Evolutionary conservation across 2,797 vertebrate genomes (phyloP), one percentile per base, ranked within the genome.

Genomic region (Otolemur crassicaudatus): DNA sequence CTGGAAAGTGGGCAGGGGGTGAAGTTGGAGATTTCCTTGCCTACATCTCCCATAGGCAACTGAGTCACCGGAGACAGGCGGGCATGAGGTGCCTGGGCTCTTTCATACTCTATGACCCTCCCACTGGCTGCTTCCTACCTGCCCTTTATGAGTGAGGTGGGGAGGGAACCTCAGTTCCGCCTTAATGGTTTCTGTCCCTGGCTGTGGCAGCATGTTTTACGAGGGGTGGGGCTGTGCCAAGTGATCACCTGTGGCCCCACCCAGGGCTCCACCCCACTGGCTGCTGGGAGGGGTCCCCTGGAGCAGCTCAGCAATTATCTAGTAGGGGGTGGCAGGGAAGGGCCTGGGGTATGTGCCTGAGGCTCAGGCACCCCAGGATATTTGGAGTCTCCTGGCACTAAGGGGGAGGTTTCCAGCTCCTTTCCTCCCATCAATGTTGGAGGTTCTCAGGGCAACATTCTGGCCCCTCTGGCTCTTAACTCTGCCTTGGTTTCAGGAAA

Each of bases 181-280:
- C 98, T 98, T 98, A 98, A 98, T 98, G 98, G 98, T 99, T 98
- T 99, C 99, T 99, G 98, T 98, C 98, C 98, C 98, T 81, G 98
- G 98, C 98, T 98, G 98, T 67, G 98, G 98, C 98, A 98, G 98
- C 98, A 97, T 99, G 98, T 99, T 99, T 99, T 99, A 98, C 77
- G 98, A 98, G 94, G 98, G 99, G 99, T 82, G 98, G 98, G 99
- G 99, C 98, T 92, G 79, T 97, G 98, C 98, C 98, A 97, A 97
- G 98, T 97, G 98, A 98, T 98, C 97, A 96, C 98, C 98, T 97
- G 98, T 98, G 98, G 98, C 98, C 98, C 98, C 98, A 98, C 99
- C 98, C 97, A 76, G 96, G 98, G 98, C 98, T 98, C 98, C 98
- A 92, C 99, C 98, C 84, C 94, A 98, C 98, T 53, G 96, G 98